A percentile compares a stretch with the other conserved stretches of the same genome.
phyloP scores from a whole-genome alignment of 2,888 invertebrate genomes.

The Therioaphis trifolii region DNA sequence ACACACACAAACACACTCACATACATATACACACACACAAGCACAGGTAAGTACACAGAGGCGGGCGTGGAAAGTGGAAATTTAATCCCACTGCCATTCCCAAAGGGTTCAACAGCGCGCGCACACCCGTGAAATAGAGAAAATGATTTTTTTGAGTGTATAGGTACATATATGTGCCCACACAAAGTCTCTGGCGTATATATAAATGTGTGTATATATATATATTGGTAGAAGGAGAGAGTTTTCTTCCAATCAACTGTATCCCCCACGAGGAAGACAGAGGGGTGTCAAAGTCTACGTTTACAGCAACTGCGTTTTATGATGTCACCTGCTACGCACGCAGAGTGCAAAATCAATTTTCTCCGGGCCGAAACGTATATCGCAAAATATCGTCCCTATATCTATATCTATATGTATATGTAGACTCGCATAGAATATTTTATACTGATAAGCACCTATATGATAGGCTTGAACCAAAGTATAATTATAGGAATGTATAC shows the following conservation, averaged over 20 bases:
- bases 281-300: conserved; percentile 44
- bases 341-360: conserved; percentile 55
- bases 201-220: neutral
- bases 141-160: conserved; percentile 48
- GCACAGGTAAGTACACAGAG: neutral
- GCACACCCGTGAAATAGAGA: conserved; percentile 18
- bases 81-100: conserved; percentile 53
- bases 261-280: neutral
- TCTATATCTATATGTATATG: too few relatives aligned
- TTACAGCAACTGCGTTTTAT: conserved; percentile 56
- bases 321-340: conserved; percentile 50
- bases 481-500: too few relatives aligned
- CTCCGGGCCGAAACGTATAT: conserved; percentile 24
- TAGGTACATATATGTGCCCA: neutral
- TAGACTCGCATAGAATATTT: too few relatives aligned
- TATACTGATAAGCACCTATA: too few relatives aligned
- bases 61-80: conserved; percentile 27
- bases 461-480: too few relatives aligned
- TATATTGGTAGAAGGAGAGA: neutral
- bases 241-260: conserved; percentile 47
- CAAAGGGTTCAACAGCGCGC: conserved; percentile 20
- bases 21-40: neutral
- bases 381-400: too few relatives aligned
- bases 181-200: conserved; percentile 11
- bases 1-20: neutral